Percentiles rank a stretch among this genome's conserved stretches.
Evolutionary conservation across 2,113 vertebrate species (phyloP).

Genomic region (Pelecanus crispus): DNA sequence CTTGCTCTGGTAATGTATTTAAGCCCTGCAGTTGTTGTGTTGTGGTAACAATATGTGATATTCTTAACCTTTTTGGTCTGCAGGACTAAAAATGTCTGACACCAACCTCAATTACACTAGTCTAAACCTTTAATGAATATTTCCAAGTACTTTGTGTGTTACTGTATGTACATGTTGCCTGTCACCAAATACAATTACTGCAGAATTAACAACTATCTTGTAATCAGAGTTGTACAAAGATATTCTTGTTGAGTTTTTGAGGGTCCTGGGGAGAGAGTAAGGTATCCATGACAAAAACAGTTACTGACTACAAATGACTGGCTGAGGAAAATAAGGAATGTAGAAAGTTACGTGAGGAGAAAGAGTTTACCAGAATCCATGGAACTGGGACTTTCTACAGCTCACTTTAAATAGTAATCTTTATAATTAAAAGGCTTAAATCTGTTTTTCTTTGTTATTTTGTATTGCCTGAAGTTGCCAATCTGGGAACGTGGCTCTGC

Average conservation of each 20-base stretch:
- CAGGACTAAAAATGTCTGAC: neutral
- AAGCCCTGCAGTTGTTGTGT: neutral
- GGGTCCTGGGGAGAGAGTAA: neutral
- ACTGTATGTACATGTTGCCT: neutral
- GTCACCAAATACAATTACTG: neutral
- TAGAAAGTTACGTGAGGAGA: neutral
- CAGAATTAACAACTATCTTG: neutral
- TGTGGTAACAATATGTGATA: neutral
- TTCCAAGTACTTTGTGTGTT: neutral
- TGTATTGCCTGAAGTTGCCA: neutral
- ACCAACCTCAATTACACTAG: neutral
- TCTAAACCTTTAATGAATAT: neutral
- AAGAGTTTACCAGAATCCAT: neutral
- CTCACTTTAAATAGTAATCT: neutral
- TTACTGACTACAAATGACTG: neutral
- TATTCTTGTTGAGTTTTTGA: neutral
- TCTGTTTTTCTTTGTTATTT: neutral
- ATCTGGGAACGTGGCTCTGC: neutral
- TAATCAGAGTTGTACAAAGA: neutral
- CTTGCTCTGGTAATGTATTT: constrained; percentile 22
- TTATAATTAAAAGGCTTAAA: neutral
- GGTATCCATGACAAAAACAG: neutral
- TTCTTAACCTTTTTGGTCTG: neutral
- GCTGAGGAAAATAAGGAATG: neutral
- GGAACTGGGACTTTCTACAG: neutral